Percentiles rank a stretch among this genome's conserved stretches.
These are phyloP conservation scores for Sisyra nigra DNA, from an alignment of 2,888 invertebrate genomes.

Conservation along the genomic window DNA sequence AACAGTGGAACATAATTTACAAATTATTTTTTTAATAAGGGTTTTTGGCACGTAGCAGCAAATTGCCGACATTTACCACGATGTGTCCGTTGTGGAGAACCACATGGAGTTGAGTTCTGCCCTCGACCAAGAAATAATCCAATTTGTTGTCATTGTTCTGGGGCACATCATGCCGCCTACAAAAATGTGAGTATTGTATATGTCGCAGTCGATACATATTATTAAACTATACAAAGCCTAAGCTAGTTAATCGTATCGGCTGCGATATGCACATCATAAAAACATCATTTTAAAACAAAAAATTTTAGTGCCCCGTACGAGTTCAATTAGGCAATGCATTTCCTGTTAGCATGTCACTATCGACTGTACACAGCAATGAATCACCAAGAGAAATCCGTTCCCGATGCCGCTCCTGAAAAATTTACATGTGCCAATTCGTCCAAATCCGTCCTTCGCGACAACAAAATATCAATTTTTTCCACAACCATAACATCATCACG, in stretches of 20 bases:
- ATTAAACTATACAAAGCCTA: neutral
- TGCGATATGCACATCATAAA: neutral
- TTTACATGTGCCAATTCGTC: too few species aligned
- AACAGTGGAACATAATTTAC: neutral
- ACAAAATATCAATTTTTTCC: too few species aligned
- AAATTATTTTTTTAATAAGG: conserved; percentile 17
- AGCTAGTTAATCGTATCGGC: neutral
- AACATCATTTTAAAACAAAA: neutral
- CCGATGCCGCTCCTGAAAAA: neutral
- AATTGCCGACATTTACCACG: conserved; percentile 28
- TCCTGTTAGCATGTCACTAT: conserved; percentile 26
- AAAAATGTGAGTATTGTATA: conserved; percentile 10
- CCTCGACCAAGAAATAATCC: conserved; percentile 30
- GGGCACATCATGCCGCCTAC: conserved; percentile 34
- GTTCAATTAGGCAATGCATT: conserved; percentile 29
- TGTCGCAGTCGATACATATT: too few species aligned
- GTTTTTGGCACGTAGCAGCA: conserved; percentile 36
- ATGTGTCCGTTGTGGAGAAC: conserved; percentile 34
- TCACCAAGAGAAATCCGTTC: neutral
- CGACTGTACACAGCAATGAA: conserved; percentile 14
- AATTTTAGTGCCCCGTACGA: conserved; percentile 29
- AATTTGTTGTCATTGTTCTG: conserved; percentile 34
- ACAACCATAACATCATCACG: too few species aligned
- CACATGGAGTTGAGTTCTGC: conserved; percentile 32
- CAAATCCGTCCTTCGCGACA: too few species aligned